Evolutionary conservation across 2,888 invertebrate genomes (phyloP).

Genomic region (Cheilosia grossa): DNA sequence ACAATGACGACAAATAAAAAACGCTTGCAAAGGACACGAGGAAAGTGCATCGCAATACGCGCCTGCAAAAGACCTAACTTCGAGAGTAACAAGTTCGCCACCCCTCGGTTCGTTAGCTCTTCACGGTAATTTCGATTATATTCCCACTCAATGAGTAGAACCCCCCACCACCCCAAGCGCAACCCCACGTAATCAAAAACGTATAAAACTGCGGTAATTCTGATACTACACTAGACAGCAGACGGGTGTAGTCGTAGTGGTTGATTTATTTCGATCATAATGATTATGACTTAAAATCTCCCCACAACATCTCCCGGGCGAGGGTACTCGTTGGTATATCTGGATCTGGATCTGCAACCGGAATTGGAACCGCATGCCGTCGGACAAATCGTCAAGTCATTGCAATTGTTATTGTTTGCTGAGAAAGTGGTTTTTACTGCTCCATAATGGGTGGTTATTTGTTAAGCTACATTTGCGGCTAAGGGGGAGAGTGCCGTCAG

Average conservation of each 20-base stretch:
- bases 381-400: slow-evolving; percentile 72
- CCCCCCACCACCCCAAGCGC: slow-evolving; percentile 5
- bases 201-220: slow-evolving; percentile 68
- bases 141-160: slow-evolving; percentile 37
- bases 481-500: neutral
- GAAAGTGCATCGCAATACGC: slow-evolving; percentile 54
- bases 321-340: neutral
- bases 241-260: slow-evolving; percentile 18
- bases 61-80: slow-evolving; percentile 61
- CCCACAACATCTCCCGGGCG: slow-evolving; percentile 47
- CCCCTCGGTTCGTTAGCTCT: slow-evolving; percentile 81
- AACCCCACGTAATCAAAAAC: slow-evolving; percentile 62
- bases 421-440: slow-evolving; percentile 72
- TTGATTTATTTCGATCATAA: slow-evolving; percentile 72
- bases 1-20: slow-evolving; percentile 63
- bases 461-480: slow-evolving; percentile 37
- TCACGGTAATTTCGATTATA: slow-evolving; percentile 77
- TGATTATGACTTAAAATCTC: slow-evolving; percentile 70
- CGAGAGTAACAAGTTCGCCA: slow-evolving; percentile 76
- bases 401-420: slow-evolving; percentile 71
- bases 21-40: slow-evolving; percentile 20
- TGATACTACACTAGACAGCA: neutral
- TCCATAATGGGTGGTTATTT: slow-evolving; percentile 71
- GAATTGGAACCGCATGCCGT: slow-evolving; percentile 38
- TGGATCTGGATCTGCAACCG: neutral